Evolutionary conservation across 1,140 invertebrate genomes (phyloP).

Genomic region (Bursaphelenchus mucronatus): DNA sequence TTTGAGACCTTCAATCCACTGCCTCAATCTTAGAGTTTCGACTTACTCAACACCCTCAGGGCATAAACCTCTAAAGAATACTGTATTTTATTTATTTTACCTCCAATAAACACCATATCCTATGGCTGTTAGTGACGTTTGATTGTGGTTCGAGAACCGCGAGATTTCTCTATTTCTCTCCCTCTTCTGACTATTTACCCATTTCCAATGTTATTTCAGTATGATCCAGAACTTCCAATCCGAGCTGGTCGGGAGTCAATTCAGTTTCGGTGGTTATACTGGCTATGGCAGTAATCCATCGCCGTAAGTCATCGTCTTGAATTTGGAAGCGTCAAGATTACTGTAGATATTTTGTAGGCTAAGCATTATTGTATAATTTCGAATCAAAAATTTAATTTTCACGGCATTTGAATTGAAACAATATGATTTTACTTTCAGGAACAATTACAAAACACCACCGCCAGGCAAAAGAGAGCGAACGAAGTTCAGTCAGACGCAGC

Average conservation of each 20-base stretch:
- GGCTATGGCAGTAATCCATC: slow-evolving; percentile 14
- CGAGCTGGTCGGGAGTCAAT: slow-evolving; percentile 11
- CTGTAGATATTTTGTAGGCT: no score
- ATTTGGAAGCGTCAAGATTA: no score
- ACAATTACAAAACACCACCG: slow-evolving; percentile 17
- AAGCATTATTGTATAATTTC: no score
- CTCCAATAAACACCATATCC: not conserved
- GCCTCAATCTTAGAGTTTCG: not conserved
- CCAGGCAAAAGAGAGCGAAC: slow-evolving; percentile 21
- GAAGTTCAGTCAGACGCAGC: slow-evolving; percentile 14
- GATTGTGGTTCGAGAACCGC: not conserved
- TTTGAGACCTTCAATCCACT: not conserved
- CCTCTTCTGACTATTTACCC: not conserved
- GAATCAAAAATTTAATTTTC: not conserved
- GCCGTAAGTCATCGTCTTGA: slow-evolving; percentile 4
- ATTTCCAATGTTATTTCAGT: slow-evolving; percentile 1
- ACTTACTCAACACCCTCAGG: no score
- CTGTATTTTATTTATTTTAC: no score
- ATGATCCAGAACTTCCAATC: not conserved
- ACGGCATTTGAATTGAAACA: not conserved
- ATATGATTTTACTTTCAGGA: slow-evolving; percentile 5
- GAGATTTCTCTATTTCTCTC: slow-evolving; percentile 1
- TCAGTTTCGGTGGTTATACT: not conserved
- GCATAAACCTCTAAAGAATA: no score
- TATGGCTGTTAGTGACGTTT: not conserved